These are phyloP conservation scores for Stenodema calcarata DNA, from an alignment of 2,888 invertebrate genomes.

Conservation along the genomic window DNA sequence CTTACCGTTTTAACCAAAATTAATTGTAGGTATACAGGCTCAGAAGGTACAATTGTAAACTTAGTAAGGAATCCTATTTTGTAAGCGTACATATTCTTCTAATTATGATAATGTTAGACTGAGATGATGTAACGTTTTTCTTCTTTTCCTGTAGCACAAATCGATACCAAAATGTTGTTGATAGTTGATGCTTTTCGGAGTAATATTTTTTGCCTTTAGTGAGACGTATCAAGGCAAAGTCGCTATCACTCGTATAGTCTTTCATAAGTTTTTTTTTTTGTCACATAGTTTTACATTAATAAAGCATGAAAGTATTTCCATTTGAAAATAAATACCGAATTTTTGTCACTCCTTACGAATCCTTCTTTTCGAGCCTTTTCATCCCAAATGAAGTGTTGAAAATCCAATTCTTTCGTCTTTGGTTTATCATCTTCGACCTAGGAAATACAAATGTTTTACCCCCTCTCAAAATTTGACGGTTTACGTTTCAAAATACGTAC, in stretches of 20 bases:
- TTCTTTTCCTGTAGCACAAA: neutral
- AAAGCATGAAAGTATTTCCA: neutral
- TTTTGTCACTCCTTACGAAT: neutral
- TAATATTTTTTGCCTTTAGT: neutral
- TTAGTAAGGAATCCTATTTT: neutral
- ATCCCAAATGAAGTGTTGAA: neutral
- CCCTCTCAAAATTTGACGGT: too few relatives aligned
- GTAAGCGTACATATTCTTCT: neutral
- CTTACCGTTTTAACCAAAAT: neutral
- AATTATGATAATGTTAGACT: neutral
- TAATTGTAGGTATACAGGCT: neutral
- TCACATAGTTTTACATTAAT: neutral
- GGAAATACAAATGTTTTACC: too few relatives aligned
- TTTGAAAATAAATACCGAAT: neutral
- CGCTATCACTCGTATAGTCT: slow-evolving; percentile 7
- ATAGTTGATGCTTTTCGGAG: neutral
- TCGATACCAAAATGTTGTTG: neutral
- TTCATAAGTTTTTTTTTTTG: slow-evolving; percentile 1
- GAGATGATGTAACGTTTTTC: neutral
- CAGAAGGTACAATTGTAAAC: neutral
- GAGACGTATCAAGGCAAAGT: neutral
- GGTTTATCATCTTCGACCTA: too few relatives aligned
- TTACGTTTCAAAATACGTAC: too few relatives aligned
- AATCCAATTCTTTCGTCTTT: too few relatives aligned
- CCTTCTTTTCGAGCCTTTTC: neutral